Conservation (phyloP, 2,113 vertebrate species). For the Epinephelus fuscoguttatus region DNA sequence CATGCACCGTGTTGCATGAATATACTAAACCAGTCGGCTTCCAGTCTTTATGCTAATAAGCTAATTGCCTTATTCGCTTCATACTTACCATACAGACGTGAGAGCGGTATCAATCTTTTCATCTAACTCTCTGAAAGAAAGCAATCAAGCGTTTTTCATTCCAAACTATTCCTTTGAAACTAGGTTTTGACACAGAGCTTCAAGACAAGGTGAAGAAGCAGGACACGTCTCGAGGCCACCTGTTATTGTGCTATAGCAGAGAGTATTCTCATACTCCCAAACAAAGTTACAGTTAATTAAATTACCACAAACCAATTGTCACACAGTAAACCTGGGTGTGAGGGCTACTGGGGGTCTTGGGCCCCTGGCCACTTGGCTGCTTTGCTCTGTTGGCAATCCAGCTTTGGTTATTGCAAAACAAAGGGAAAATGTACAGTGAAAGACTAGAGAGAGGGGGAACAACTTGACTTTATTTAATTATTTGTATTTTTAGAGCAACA, state of each 20-base stretch:
- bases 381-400: background rate
- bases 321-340: slow-evolving; percentile 7
- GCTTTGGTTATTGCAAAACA: slow-evolving; percentile 25
- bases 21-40: background rate
- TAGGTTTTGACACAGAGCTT: slow-evolving; percentile 5
- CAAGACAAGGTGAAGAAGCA: background rate
- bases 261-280: slow-evolving; percentile 36
- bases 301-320: slow-evolving; percentile 35
- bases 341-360: background rate
- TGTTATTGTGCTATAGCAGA: slow-evolving; percentile 5
- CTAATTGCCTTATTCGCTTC: background rate
- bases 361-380: background rate
- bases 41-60: background rate
- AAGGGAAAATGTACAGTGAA: background rate
- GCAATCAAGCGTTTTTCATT: background rate
- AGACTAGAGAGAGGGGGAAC: background rate
- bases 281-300: slow-evolving; percentile 41
- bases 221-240: background rate
- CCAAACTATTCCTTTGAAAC: slow-evolving; percentile 3
- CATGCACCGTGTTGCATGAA: background rate
- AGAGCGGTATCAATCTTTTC: background rate
- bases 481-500: slow-evolving; percentile 21
- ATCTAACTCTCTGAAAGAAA: background rate
- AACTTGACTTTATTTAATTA: slow-evolving; percentile 7
- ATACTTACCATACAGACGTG: background rate